Conservation (phyloP, 2,888 invertebrate species). For the Heliconius erato region DNA sequence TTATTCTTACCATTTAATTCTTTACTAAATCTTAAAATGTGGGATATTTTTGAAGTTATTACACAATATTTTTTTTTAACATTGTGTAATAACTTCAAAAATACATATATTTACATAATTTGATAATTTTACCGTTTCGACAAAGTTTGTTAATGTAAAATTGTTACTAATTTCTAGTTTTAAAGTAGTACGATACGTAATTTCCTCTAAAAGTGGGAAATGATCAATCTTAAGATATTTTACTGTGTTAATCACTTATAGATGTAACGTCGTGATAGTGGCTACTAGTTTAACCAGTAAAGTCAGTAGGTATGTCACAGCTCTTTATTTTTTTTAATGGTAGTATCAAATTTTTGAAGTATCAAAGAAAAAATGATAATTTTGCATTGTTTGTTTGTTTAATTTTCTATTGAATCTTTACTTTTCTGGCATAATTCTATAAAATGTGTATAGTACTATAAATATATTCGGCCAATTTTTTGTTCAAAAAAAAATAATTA, state of each 20-base stretch:
- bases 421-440: too few relatives aligned
- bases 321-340: background rate
- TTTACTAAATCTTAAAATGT: background rate
- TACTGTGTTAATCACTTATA: conserved; percentile 19
- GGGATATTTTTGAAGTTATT: background rate
- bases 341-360: too few relatives aligned
- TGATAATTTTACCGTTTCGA: background rate
- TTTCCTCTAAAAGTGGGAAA: conserved; percentile 16
- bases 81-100: too few relatives aligned
- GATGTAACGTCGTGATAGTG: conserved; percentile 4
- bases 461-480: too few relatives aligned
- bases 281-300: conserved; percentile 10
- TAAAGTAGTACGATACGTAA: conserved; percentile 45
- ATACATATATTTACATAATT: background rate
- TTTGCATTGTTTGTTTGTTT: too few relatives aligned
- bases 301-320: background rate
- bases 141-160: background rate
- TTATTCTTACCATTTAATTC: background rate
- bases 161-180: background rate
- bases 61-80: background rate
- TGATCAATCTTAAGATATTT: conserved; percentile 14
- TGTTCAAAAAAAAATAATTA: too few relatives aligned
- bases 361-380: too few relatives aligned
- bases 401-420: too few relatives aligned
- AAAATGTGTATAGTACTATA: too few relatives aligned